Evolutionary conservation across 2,888 invertebrate species (phyloP), one percentile per base, ranked within the genome.

Genomic region (Drosophila melanocephala): DNA sequence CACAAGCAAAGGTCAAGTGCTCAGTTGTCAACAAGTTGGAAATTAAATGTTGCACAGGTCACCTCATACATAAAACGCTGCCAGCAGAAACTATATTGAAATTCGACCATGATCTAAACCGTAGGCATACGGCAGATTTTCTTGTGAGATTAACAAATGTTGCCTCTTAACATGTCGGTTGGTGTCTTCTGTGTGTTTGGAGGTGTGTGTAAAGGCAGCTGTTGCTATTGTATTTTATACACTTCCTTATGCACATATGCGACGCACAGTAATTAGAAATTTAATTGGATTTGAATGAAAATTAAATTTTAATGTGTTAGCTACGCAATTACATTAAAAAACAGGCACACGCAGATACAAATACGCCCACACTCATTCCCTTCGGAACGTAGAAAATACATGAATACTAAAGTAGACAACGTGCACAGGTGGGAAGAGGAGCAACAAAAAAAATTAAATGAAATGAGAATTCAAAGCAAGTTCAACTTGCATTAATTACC

Each of bases 281-380:
- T 87, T 87, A 87, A 87, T 90, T 87, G 88, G 87, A 81, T 89
- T 87, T 81, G 61, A 67, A 77, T 70, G 86, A 76, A 79, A 83
- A 87, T 87, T 71, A 89, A 87, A 87, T 86, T 89, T 87, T 87
- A 88, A 87, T 87, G 75, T 67, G 53, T 64, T 68, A 60, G 62
- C 67, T 61, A 75, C 59, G 83, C 67, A 87, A 81, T 84, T 81
- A 81, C 87, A 78, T 84, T 65, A 78, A 71, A 75, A 88, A 65
- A 50, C 58, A 76, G 59, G 63, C 71, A 84, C 47, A 63, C 50
- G 32, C 50, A 30, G 37, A 33, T n/a, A 55, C 52, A 61, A 37
- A 51, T 47, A 33, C 30, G 57, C 44, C 22, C 30, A 59, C 28
- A 28, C 32, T 10, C 22, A 47, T 33, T 28, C 19, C 28, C 39